Conservation (phyloP, 2,113 vertebrate genomes). For the Hemibates koningsi region DNA sequence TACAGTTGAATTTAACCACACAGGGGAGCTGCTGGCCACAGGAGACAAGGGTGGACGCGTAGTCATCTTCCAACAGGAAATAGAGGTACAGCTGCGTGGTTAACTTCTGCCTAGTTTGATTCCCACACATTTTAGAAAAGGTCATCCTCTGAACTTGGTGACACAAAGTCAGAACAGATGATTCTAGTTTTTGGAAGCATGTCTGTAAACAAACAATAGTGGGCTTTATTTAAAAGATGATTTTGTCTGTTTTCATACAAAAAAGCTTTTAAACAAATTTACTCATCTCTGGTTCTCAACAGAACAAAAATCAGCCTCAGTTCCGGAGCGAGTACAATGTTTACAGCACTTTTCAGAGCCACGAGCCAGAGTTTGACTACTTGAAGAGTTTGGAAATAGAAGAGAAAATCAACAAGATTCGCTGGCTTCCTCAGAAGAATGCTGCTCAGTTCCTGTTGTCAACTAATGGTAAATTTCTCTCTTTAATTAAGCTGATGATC, state of each 20-base stretch:
- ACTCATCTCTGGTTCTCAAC: constrained; percentile 1
- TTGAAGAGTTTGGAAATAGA: constrained; percentile 99
- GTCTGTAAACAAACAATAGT: not conserved
- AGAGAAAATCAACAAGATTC: constrained; percentile 99
- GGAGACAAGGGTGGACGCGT: constrained; percentile 97
- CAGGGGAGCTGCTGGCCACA: constrained; percentile 96
- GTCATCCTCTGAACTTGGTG: not conserved
- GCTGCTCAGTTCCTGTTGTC: constrained; percentile 97
- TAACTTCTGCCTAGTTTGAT: not conserved
- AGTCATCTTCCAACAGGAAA: constrained; percentile 97
- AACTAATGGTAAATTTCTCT: constrained; percentile 83
- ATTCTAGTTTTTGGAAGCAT: not conserved
- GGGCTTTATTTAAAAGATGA: not conserved
- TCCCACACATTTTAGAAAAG: not conserved
- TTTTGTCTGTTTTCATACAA: not conserved
- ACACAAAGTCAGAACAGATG: not conserved
- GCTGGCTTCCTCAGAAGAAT: constrained; percentile 98
- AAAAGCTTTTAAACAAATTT: not conserved
- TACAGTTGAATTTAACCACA: constrained; percentile 99
- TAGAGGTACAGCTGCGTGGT: constrained; percentile 77
- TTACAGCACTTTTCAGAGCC: constrained; percentile 99
- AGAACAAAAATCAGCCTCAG: constrained; percentile 93
- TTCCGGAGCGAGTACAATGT: constrained; percentile 97
- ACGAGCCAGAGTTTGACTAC: constrained; percentile 98
- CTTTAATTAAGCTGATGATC: not conserved